A percentile compares a stretch with the other conserved stretches of the same genome.
Conservation (phyloP, 1,140 invertebrate genomes). For the Drosophila biarmipes region DNA sequence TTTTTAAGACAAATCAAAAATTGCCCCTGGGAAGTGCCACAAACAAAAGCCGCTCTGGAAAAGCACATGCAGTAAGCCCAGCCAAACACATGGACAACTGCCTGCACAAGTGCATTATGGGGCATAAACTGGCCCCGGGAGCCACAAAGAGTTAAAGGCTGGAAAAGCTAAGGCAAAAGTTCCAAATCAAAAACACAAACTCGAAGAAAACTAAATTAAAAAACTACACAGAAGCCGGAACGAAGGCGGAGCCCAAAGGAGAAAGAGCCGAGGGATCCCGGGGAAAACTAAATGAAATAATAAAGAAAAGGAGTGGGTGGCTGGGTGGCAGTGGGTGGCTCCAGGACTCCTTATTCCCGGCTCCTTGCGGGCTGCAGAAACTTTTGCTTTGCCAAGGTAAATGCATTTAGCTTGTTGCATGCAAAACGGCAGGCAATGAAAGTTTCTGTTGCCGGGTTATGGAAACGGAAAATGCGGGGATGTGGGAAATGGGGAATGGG, state of each 20-base stretch:
- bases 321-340: slow-evolving; percentile 11
- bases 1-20: slow-evolving; percentile 26
- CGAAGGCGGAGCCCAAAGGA: slow-evolving; percentile 5
- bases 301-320: slow-evolving; percentile 57
- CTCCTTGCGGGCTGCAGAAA: slow-evolving; percentile 31
- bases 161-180: slow-evolving; percentile 65
- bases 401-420: slow-evolving; percentile 81
- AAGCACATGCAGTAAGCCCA: neutral
- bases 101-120: slow-evolving; percentile 59
- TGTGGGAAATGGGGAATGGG: neutral
- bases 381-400: slow-evolving; percentile 66
- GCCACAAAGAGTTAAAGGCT: slow-evolving; percentile 56
- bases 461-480: slow-evolving; percentile 36
- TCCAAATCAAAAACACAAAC: slow-evolving; percentile 81
- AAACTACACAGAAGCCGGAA: slow-evolving; percentile 47
- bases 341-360: slow-evolving; percentile 1
- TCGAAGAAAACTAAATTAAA: slow-evolving; percentile 76
- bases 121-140: slow-evolving; percentile 61
- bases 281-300: slow-evolving; percentile 77
- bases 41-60: slow-evolving; percentile 11
- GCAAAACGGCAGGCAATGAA: slow-evolving; percentile 74
- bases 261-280: neutral
- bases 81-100: slow-evolving; percentile 29
- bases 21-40: slow-evolving; percentile 31
- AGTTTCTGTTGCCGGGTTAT: slow-evolving; percentile 62